phyloP scores from a whole-genome alignment of 2,888 invertebrate species.

The Agonopterix arenella region DNA sequence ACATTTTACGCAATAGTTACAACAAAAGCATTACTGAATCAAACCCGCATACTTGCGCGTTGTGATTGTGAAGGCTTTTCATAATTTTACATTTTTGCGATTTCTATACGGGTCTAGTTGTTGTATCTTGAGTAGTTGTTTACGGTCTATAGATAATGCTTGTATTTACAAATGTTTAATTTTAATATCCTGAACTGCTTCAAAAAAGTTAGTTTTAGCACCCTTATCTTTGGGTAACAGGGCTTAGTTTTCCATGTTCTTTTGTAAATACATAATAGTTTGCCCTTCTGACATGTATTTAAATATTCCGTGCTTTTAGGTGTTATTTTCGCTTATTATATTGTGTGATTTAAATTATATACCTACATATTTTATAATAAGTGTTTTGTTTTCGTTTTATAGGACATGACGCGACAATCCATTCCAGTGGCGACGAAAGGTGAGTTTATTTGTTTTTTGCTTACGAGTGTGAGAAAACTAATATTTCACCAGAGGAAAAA shows the following conservation, averaged over 20 bases:
- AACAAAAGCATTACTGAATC: not conserved
- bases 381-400: slow-evolving; percentile 52
- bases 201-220: slow-evolving; percentile 10
- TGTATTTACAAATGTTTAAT: slow-evolving; percentile 6
- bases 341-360: slow-evolving; percentile 3
- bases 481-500: not conserved
- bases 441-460: slow-evolving; percentile 31
- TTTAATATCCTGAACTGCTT: slow-evolving; percentile 12
- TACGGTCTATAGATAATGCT: not conserved
- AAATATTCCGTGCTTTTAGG: slow-evolving; percentile 1
- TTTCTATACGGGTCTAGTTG: not conserved
- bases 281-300: not conserved
- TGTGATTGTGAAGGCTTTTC: not conserved
- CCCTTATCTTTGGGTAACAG: not conserved
- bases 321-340: slow-evolving; percentile 19
- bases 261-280: slow-evolving; percentile 3
- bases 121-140: not conserved
- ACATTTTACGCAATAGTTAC: not conserved
- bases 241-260: not conserved
- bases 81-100: not conserved
- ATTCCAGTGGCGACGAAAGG: slow-evolving; percentile 74
- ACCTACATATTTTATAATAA: slow-evolving; percentile 16
- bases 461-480: too few relatives aligned
- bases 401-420: slow-evolving; percentile 76
- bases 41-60: not conserved